These are phyloP conservation scores for Hipposideros larvatus DNA, from an alignment of 2,797 vertebrate genomes.

Conservation along the genomic window DNA sequence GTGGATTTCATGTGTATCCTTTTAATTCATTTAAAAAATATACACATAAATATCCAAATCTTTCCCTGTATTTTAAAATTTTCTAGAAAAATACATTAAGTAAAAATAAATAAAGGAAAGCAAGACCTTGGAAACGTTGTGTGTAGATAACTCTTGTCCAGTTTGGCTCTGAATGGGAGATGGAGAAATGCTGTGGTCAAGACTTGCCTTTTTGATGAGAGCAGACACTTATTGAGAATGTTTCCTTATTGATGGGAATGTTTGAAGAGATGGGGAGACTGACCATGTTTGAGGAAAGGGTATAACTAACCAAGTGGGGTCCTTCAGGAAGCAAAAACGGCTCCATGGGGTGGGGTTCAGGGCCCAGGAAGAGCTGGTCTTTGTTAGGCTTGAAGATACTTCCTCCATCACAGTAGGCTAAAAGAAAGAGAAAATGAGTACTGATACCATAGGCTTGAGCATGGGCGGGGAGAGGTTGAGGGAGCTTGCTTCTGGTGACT, in stretches of 20 bases:
- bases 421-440: constrained; percentile 8
- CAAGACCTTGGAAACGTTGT: background rate
- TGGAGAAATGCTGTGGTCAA: background rate
- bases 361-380: background rate
- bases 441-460: background rate
- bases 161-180: background rate
- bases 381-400: background rate
- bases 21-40: background rate
- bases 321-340: background rate
- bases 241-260: background rate
- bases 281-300: background rate
- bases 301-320: background rate
- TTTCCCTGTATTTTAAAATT: background rate
- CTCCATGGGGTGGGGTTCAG: background rate
- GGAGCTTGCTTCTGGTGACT: constrained; percentile 15
- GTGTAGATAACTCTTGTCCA: background rate
- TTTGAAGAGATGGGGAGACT: background rate
- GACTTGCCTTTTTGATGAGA: background rate
- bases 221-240: background rate
- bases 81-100: background rate
- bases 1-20: background rate
- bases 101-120: background rate
- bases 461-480: background rate
- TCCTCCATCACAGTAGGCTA: background rate
- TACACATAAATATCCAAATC: background rate